These are phyloP conservation scores for Phainopepla nitens DNA, from an alignment of 2,113 vertebrate species.

Conservation along the genomic window DNA sequence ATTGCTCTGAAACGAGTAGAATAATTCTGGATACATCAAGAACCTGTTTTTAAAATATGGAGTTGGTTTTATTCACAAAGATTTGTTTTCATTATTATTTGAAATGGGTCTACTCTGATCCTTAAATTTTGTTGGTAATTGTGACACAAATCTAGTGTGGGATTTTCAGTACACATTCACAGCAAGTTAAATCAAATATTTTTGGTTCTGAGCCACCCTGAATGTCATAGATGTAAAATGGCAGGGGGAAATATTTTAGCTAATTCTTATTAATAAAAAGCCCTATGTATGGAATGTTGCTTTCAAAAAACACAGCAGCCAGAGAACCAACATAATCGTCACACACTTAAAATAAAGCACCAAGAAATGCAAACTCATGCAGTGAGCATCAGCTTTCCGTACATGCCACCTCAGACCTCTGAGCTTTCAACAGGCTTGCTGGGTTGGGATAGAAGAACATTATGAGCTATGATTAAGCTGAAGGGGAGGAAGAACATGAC, in stretches of 20 bases:
- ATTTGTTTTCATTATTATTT: not conserved
- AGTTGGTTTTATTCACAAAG: not conserved
- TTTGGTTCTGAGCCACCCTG: not conserved
- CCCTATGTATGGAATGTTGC: rapidly evolving
- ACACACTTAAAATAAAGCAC: not conserved
- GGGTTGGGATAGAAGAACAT: not conserved
- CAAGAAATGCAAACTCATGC: not conserved
- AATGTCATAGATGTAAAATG: not conserved
- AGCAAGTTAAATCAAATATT: not conserved
- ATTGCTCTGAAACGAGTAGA: not conserved
- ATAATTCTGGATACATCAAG: not conserved
- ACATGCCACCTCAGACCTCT: not conserved
- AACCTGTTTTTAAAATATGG: not conserved
- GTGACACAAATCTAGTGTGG: not conserved
- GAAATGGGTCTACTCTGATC: not conserved
- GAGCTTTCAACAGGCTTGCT: not conserved
- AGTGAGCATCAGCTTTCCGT: not conserved
- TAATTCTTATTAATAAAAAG: not conserved
- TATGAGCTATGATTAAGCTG: not conserved
- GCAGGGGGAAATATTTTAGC: not conserved
- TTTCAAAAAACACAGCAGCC: not conserved
- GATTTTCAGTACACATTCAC: not conserved
- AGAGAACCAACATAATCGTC: not conserved
- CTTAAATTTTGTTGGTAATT: not conserved
- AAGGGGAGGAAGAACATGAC: rapidly evolving